Conservation (phyloP, 2,888 invertebrate species). For the Pollenia griseotomentosa region DNA sequence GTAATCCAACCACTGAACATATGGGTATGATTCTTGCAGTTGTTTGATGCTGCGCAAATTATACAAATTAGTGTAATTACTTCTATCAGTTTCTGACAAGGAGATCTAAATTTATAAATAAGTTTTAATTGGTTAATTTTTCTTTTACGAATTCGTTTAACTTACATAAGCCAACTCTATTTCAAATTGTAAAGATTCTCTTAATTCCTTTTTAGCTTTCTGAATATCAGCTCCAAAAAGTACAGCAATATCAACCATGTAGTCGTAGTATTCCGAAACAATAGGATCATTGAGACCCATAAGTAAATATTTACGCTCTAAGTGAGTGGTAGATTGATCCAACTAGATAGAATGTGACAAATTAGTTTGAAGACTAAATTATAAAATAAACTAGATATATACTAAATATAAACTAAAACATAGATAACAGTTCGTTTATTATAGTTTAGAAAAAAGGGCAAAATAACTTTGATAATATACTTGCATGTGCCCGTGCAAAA, state of each 20-base stretch:
- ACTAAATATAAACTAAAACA: too few relatives aligned
- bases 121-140: not conserved
- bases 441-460: too few relatives aligned
- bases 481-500: too few relatives aligned
- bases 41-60: slow-evolving; percentile 93
- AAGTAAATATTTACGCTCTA: too few relatives aligned
- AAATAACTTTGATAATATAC: too few relatives aligned
- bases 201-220: slow-evolving; percentile 89
- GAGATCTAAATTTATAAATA: slow-evolving; percentile 87
- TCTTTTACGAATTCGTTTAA: slow-evolving; percentile 71
- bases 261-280: slow-evolving; percentile 90
- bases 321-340: slow-evolving; percentile 95
- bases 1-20: slow-evolving; percentile 87
- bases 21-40: slow-evolving; percentile 90
- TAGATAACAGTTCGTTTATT: too few relatives aligned
- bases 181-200: slow-evolving; percentile 93
- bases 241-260: slow-evolving; percentile 94
- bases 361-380: not conserved
- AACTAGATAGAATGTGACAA: slow-evolving; percentile 85
- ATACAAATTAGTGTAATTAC: too few relatives aligned
- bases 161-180: slow-evolving; percentile 93
- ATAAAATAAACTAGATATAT: too few relatives aligned
- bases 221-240: slow-evolving; percentile 92
- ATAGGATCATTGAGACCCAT: too few relatives aligned
- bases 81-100: too few relatives aligned